phyloP scores from a whole-genome alignment of 2,888 invertebrate genomes.

The Leucophenga montana region DNA sequence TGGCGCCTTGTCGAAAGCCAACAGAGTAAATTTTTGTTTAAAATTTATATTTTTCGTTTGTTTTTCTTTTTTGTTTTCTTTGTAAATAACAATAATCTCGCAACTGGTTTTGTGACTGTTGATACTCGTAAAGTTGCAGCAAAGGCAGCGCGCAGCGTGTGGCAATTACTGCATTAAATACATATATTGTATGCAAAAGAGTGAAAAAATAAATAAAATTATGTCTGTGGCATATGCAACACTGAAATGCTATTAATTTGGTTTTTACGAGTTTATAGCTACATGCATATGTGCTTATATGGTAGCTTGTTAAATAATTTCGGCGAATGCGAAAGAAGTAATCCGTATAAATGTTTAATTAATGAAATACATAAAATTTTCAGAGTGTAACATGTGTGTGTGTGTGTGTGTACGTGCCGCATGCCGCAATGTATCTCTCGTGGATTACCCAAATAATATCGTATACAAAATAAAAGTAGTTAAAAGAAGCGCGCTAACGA shows the following conservation, averaged over 20 bases:
- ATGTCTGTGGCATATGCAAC: constrained; percentile 12
- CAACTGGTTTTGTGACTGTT: too few relatives aligned
- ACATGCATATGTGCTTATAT: too few relatives aligned
- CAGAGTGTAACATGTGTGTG: constrained; percentile 53
- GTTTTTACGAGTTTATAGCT: not conserved
- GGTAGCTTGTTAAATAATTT: constrained; percentile 39
- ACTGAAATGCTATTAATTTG: constrained; percentile 40
- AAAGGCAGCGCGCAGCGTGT: not conserved
- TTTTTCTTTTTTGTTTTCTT: too few relatives aligned
- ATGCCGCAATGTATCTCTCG: not conserved
- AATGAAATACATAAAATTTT: constrained; percentile 44
- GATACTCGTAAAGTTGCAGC: too few relatives aligned
- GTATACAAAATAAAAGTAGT: constrained; percentile 7
- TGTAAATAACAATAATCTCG: too few relatives aligned
- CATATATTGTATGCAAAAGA: not conserved
- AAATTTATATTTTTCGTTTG: too few relatives aligned
- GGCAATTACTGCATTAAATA: not conserved
- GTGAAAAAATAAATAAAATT: not conserved
- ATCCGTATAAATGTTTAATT: not conserved
- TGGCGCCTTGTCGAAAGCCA: constrained; percentile 3
- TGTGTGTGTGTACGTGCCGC: constrained; percentile 49
- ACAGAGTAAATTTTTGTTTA: not conserved
- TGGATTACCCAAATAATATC: constrained; percentile 1
- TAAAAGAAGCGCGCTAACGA: constrained; percentile 31
- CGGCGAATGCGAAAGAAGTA: not conserved